Percentiles rank a stretch among this genome's conserved stretches.
Conservation (phyloP, 2,888 invertebrate species). For the Onchidella celtica region DNA sequence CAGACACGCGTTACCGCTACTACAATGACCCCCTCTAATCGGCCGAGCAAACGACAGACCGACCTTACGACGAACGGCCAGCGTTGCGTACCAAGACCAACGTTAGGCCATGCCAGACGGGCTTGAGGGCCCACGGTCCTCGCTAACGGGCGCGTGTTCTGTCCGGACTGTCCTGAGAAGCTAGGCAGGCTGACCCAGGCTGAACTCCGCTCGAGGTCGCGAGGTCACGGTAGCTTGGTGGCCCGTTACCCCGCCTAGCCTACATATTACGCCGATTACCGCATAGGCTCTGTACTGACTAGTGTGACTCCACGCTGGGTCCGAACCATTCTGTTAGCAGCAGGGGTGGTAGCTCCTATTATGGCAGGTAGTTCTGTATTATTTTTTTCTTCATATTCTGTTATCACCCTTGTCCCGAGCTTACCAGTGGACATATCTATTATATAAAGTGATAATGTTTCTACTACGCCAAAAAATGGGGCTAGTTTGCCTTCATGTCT, state of each 20-base stretch:
- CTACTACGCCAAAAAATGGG: no score
- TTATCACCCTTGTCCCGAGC: no score
- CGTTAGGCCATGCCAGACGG: background rate
- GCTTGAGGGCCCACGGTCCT: background rate
- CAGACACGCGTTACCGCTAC: background rate
- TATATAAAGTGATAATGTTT: no score
- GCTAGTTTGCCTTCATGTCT: no score
- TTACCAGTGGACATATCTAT: no score
- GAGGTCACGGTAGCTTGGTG: slow-evolving; percentile 17
- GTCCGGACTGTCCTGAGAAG: background rate
- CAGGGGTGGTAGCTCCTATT: no score
- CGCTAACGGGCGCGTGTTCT: slow-evolving; percentile 10
- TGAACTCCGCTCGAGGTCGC: slow-evolving; percentile 32
- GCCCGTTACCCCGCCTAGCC: slow-evolving; percentile 3
- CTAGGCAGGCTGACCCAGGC: slow-evolving; percentile 4
- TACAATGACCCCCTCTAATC: slow-evolving; percentile 1
- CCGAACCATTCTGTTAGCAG: no score
- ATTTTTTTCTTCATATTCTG: no score
- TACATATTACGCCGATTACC: slow-evolving; percentile 22
- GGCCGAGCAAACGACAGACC: background rate
- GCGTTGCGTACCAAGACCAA: background rate
- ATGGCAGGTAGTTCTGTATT: no score
- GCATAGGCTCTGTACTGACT: no score
- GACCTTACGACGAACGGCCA: no score
- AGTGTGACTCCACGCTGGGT: no score